Evolutionary conservation across 2,888 invertebrate genomes (phyloP).

Genomic region (Leptothorax acervorum): DNA sequence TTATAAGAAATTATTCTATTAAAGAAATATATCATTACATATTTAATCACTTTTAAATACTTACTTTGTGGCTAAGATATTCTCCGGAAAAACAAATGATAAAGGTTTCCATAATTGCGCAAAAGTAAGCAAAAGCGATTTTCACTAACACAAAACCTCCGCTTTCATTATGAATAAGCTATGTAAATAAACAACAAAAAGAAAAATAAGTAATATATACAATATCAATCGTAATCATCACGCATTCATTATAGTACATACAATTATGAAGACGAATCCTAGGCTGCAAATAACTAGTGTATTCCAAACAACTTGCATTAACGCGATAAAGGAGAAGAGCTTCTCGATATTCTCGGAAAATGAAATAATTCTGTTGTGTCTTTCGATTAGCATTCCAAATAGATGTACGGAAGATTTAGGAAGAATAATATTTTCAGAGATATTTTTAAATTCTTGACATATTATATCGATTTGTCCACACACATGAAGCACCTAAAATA

Average conservation of each 20-base stretch:
- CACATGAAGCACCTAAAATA: not conserved
- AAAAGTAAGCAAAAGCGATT: slow-evolving; percentile 51
- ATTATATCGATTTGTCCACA: slow-evolving; percentile 53
- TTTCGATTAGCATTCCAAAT: no score
- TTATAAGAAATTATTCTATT: no score
- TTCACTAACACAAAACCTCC: slow-evolving; percentile 44
- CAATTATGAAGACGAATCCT: no score
- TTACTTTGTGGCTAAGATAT: slow-evolving; percentile 60
- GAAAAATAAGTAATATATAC: not conserved
- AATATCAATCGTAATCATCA: not conserved
- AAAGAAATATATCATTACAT: not conserved
- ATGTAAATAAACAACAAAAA: slow-evolving; percentile 15
- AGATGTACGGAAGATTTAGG: not conserved
- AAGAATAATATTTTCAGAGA: not conserved
- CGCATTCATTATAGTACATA: no score
- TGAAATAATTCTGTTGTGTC: no score
- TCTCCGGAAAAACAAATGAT: slow-evolving; percentile 65
- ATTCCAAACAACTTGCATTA: no score
- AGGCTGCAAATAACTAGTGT: no score
- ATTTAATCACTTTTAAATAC: not conserved
- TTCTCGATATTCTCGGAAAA: no score
- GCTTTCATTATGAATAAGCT: slow-evolving; percentile 51
- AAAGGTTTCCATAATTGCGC: slow-evolving; percentile 56
- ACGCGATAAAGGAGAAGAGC: no score
- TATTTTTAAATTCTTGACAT: not conserved